These are phyloP conservation scores for Apamea epomidion DNA, from an alignment of 2,888 invertebrate genomes.

Conservation along the genomic window DNA sequence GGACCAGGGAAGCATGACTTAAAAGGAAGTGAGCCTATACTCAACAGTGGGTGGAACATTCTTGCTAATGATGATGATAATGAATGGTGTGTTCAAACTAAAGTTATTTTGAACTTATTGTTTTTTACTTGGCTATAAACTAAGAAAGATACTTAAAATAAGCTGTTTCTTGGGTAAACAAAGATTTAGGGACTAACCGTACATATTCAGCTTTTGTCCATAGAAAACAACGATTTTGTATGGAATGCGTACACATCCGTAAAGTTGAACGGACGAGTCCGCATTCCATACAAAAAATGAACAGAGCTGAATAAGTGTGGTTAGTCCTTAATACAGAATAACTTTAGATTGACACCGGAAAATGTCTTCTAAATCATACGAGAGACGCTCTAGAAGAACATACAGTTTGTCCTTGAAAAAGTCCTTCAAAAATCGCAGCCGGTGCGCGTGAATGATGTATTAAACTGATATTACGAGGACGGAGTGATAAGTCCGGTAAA, in stretches of 20 bases:
- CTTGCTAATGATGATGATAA: background rate
- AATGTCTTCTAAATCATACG: background rate
- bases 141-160: too few species aligned
- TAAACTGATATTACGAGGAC: too few species aligned
- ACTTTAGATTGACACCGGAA: background rate
- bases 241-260: too few species aligned
- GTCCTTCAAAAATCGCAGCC: background rate
- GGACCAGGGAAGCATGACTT: conserved; percentile 9
- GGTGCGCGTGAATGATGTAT: too few species aligned
- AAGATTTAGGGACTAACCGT: background rate
- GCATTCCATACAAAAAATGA: background rate
- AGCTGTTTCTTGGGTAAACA: background rate
- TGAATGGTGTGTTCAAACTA: background rate
- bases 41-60: background rate
- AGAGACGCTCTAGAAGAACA: background rate
- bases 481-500: too few species aligned
- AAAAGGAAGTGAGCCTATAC: background rate
- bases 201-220: too few species aligned
- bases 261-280: too few species aligned
- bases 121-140: background rate
- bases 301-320: too few species aligned
- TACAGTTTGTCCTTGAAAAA: background rate
- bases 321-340: too few species aligned
- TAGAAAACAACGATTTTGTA: too few species aligned
- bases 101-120: background rate